Evolutionary conservation across 2,113 vertebrate species (phyloP).

Genomic region (Callaeas wilsoni): DNA sequence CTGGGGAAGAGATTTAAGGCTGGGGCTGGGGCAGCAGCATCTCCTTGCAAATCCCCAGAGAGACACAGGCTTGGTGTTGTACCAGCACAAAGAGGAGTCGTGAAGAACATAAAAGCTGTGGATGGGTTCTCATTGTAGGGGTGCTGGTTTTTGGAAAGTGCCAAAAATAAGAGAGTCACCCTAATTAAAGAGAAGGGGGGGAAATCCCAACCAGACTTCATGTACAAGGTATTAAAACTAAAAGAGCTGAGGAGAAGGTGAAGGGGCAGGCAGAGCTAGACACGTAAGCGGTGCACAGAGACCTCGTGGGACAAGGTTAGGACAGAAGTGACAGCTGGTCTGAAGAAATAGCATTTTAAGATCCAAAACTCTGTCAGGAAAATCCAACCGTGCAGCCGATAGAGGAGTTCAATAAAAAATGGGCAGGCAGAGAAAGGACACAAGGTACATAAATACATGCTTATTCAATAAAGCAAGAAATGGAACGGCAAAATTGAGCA

Average conservation of each 20-base stretch:
- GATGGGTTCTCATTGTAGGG: background rate
- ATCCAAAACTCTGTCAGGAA: conserved; percentile 39
- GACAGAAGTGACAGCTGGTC: conserved; percentile 51
- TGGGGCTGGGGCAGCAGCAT: background rate
- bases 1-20: background rate
- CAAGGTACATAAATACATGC: background rate
- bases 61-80: rapidly evolving
- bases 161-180: background rate
- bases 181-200: background rate
- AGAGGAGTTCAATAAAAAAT: conserved; percentile 16
- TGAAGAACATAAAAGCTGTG: rapidly evolving
- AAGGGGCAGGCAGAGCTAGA: background rate
- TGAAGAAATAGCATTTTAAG: conserved; percentile 23
- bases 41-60: rapidly evolving
- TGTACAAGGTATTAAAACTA: background rate
- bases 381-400: background rate
- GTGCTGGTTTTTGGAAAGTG: background rate
- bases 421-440: conserved; percentile 20
- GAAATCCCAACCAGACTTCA: background rate
- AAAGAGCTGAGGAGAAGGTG: background rate
- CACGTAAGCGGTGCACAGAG: background rate
- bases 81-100: background rate
- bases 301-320: conserved; percentile 8
- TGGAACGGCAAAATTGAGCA: conserved; percentile 21
- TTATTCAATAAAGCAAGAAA: conserved; percentile 50